phyloP scores from a whole-genome alignment of 2,113 vertebrate species.

The Eira barbara region DNA sequence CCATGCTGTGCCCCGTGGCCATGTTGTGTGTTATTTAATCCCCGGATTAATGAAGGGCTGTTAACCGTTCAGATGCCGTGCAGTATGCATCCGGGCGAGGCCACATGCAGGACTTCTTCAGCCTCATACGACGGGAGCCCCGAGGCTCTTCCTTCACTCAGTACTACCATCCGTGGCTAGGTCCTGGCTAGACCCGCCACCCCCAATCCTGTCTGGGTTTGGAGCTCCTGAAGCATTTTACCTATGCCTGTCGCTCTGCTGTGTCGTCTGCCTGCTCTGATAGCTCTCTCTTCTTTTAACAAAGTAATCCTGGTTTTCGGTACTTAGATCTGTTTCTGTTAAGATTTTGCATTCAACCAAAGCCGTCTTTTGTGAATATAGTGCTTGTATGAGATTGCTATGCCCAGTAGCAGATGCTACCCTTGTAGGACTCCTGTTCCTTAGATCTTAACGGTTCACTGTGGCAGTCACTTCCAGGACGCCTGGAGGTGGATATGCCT shows the following conservation, averaged over 20 bases:
- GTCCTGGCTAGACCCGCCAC: neutral
- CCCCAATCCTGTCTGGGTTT: accelerated
- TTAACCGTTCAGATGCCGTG: neutral
- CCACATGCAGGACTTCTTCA: accelerated
- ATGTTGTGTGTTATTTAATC: accelerated
- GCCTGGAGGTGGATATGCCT: neutral
- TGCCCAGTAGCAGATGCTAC: accelerated
- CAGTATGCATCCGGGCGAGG: accelerated
- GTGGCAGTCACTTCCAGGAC: neutral
- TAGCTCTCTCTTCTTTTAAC: neutral
- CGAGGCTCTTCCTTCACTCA: neutral
- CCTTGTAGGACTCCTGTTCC: accelerated
- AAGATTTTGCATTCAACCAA: neutral
- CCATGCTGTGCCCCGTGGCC: neutral
- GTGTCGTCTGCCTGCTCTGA: neutral
- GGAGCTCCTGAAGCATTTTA: neutral
- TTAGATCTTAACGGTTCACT: accelerated
- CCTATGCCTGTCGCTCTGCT: accelerated
- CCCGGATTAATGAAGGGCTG: accelerated
- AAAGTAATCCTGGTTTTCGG: neutral
- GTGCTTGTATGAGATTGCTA: neutral
- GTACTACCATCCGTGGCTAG: accelerated
- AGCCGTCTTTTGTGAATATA: accelerated
- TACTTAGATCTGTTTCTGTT: neutral
- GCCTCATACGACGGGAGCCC: neutral